Evolutionary conservation across 1,140 invertebrate genomes (phyloP).

Genomic region (Pseudobourletiella spinata): DNA sequence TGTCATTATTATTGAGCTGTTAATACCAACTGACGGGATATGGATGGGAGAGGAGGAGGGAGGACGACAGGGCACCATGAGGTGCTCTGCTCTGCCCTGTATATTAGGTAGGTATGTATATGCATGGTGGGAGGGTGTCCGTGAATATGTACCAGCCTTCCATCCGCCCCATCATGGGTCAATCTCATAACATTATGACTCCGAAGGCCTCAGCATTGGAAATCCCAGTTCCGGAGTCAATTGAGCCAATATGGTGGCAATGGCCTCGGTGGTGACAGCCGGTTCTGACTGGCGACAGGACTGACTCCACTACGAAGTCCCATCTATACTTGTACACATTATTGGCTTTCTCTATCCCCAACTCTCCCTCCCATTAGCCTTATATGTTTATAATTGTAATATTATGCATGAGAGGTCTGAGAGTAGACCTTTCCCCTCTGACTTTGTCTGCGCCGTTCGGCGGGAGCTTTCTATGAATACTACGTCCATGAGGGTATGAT

Average conservation of each 20-base stretch:
- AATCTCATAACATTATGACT: slow-evolving; percentile 11
- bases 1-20: slow-evolving; percentile 26
- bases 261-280: slow-evolving; percentile 1
- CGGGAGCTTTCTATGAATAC: too few relatives aligned
- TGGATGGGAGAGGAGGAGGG: slow-evolving; percentile 2
- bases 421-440: too few relatives aligned
- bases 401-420: too few relatives aligned
- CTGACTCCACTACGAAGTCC: not conserved
- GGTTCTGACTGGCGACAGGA: not conserved
- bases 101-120: too few relatives aligned
- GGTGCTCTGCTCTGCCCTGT: too few relatives aligned
- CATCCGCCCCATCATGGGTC: slow-evolving; percentile 1
- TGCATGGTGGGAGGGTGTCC: too few relatives aligned
- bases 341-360: too few relatives aligned
- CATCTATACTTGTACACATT: not conserved
- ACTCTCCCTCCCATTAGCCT: too few relatives aligned
- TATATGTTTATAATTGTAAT: too few relatives aligned
- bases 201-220: not conserved
- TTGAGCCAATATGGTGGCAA: slow-evolving; percentile 10
- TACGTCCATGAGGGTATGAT: too few relatives aligned
- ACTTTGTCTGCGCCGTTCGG: too few relatives aligned
- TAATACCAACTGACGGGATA: slow-evolving; percentile 23
- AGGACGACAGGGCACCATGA: not conserved
- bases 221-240: not conserved
- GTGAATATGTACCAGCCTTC: too few relatives aligned